A percentile compares a stretch with the other conserved stretches of the same genome.
phyloP scores from a whole-genome alignment of 2,797 vertebrate species.

The Cryptoblepharus egeriae region DNA sequence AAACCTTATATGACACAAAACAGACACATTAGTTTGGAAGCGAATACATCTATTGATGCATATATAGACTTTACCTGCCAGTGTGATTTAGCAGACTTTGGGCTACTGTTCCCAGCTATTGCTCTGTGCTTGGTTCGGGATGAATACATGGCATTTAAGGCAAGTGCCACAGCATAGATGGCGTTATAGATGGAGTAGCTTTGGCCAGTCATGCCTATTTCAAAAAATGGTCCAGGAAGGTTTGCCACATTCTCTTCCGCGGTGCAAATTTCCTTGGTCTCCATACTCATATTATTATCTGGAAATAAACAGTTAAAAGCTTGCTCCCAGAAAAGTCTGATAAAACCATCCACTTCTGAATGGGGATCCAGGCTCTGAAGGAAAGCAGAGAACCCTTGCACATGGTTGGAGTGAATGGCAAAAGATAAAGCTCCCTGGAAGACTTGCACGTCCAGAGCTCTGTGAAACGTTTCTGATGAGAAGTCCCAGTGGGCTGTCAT shows the following conservation, averaged over 20 bases:
- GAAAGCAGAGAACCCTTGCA: neutral
- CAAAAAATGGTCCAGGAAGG: neutral
- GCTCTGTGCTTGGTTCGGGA: neutral
- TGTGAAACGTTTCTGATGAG: neutral
- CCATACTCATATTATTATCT: neutral
- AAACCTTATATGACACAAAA: no score
- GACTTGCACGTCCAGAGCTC: neutral
- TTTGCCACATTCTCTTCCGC: neutral
- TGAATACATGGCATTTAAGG: constrained; percentile 8
- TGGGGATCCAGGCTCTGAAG: neutral
- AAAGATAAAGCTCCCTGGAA: constrained; percentile 24
- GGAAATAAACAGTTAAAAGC: constrained; percentile 5
- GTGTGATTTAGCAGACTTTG: neutral
- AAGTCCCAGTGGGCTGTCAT: constrained; percentile 15
- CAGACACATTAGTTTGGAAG: no score
- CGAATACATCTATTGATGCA: no score
- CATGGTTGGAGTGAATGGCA: neutral
- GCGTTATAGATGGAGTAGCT: constrained; percentile 13
- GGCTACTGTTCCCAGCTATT: no score
- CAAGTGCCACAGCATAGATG: neutral
- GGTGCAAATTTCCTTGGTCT: neutral
- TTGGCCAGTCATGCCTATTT: constrained; percentile 16
- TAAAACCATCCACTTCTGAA: neutral
- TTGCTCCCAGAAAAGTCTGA: constrained; percentile 12
- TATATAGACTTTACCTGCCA: constrained; percentile 4